Conservation (phyloP, 2,113 vertebrate genomes). For the Zeus faber region DNA sequence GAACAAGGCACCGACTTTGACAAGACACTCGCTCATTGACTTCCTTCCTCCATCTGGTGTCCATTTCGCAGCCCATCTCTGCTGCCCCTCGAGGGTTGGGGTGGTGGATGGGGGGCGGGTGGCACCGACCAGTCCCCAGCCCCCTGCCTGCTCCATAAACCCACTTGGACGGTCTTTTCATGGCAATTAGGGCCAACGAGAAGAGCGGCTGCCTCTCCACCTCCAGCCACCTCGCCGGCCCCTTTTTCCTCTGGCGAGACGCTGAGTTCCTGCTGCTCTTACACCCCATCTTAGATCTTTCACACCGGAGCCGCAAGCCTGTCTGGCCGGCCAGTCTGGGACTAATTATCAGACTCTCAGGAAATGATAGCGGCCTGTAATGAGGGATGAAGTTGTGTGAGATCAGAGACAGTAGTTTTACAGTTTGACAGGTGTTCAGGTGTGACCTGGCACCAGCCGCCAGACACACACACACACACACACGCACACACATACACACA, state of each 20-base stretch:
- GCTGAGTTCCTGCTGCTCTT: no score
- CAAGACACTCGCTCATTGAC: no score
- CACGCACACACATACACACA: not conserved
- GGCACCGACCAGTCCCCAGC: no score
- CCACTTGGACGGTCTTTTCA: no score
- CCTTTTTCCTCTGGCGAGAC: no score
- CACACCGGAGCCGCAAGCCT: not conserved
- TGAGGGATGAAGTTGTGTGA: conserved; percentile 19
- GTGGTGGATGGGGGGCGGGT: no score
- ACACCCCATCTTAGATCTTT: not conserved
- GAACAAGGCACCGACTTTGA: no score
- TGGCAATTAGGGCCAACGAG: no score
- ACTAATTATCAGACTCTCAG: not conserved
- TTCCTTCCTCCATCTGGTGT: conserved; percentile 57
- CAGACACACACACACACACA: not conserved
- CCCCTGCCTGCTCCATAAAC: no score
- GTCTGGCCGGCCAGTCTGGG: not conserved
- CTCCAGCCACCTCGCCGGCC: no score
- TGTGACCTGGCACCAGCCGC: not conserved
- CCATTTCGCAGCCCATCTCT: conserved; percentile 51
- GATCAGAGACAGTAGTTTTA: conserved; percentile 1
- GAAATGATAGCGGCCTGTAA: not conserved
- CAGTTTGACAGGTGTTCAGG: not conserved
- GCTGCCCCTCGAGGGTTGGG: conserved; percentile 41
- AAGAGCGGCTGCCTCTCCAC: no score